These are phyloP conservation scores for Ptychochromis oligacanthus DNA, from an alignment of 2,113 vertebrate genomes.

Conservation along the genomic window DNA sequence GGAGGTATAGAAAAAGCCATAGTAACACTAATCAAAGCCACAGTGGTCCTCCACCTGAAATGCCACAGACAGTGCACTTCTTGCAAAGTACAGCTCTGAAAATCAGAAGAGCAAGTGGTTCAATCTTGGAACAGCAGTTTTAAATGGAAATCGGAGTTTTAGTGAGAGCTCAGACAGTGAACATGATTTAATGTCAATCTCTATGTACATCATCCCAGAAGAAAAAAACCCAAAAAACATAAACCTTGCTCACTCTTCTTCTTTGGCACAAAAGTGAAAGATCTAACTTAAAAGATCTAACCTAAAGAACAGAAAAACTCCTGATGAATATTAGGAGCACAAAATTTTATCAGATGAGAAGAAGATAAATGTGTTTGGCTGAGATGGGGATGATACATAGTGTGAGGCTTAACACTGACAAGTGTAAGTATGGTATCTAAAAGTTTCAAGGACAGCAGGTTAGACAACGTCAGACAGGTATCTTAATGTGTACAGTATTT, in stretches of 20 bases:
- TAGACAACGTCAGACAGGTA: background rate
- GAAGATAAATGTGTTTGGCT: background rate
- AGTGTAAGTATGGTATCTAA: background rate
- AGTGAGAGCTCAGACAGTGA: background rate
- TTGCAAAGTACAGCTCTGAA: background rate
- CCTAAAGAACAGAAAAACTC: background rate
- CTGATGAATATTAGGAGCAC: background rate
- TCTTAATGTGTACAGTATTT: background rate
- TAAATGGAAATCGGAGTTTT: background rate
- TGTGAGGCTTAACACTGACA: accelerated
- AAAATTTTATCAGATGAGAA: too few species aligned
- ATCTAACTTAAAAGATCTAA: too few species aligned
- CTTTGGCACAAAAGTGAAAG: background rate
- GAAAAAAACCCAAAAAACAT: background rate
- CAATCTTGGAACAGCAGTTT: background rate
- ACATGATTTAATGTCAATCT: background rate
- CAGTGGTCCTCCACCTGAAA: background rate
- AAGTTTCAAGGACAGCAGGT: background rate
- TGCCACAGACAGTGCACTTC: background rate
- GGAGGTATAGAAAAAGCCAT: background rate
- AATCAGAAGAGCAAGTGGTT: background rate
- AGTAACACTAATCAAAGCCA: background rate
- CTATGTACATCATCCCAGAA: background rate
- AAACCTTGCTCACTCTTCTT: background rate
- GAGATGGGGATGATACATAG: background rate